phyloP scores from a whole-genome alignment of 2,113 vertebrate species.

The Stegostoma tigrinum region DNA sequence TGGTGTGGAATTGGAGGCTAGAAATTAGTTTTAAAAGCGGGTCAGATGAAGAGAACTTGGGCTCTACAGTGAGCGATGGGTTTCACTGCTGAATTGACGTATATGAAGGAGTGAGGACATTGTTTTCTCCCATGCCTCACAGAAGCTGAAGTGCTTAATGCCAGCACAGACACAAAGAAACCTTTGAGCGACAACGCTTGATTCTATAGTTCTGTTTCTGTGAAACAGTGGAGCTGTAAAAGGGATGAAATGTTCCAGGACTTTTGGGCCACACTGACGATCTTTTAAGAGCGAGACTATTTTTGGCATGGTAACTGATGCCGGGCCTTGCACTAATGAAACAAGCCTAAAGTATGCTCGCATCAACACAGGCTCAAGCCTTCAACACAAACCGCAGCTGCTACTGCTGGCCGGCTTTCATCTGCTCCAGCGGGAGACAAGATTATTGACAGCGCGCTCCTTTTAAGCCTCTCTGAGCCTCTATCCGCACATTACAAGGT shows the following conservation, averaged over 20 bases:
- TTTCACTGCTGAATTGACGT: conserved; percentile 27
- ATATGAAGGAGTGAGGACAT: conserved; percentile 3
- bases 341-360: conserved; percentile 4
- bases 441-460: not conserved
- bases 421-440: not conserved
- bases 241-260: conserved; percentile 27
- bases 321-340: not conserved
- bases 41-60: not conserved
- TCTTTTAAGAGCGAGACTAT: not conserved
- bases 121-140: not conserved
- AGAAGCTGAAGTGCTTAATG: conserved; percentile 11
- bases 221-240: not conserved
- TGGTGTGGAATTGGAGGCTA: not conserved
- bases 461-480: not conserved
- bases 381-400: conserved; percentile 2
- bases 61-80: not conserved
- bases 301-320: conserved; percentile 37
- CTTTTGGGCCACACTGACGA: not conserved
- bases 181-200: not conserved
- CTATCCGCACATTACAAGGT: conserved; percentile 16
- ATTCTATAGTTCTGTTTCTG: not conserved
- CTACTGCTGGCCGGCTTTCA: not conserved
- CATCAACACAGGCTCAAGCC: not conserved
- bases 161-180: conserved; percentile 1
- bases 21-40: not conserved